phyloP scores from a whole-genome alignment of 2,888 invertebrate species.

The Trilocha varians region DNA sequence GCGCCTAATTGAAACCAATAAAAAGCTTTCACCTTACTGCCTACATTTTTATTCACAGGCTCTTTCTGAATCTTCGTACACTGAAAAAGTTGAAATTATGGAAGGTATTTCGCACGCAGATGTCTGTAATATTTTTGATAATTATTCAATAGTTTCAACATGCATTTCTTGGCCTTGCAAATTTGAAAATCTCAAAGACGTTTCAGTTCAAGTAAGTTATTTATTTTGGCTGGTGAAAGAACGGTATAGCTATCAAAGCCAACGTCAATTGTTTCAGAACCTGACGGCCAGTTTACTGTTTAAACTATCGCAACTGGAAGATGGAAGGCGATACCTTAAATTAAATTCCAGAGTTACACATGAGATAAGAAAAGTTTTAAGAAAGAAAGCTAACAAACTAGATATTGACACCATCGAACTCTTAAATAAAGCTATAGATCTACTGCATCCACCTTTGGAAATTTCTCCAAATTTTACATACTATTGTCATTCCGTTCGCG shows the following conservation, averaged over 20 bases:
- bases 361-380: conserved; percentile 47
- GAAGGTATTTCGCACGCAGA: conserved; percentile 51
- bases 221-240: neutral
- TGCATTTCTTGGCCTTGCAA: conserved; percentile 50
- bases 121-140: conserved; percentile 54
- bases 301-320: conserved; percentile 45
- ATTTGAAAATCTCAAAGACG: conserved; percentile 31
- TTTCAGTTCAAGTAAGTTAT: conserved; percentile 33
- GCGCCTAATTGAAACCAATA: no score
- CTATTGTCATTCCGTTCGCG: conserved; percentile 38
- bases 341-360: conserved; percentile 49
- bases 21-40: no score
- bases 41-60: conserved; percentile 28
- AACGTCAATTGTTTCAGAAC: conserved; percentile 38
- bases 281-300: conserved; percentile 38
- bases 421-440: conserved; percentile 35
- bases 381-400: conserved; percentile 31
- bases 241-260: neutral
- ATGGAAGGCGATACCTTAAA: conserved; percentile 53
- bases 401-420: conserved; percentile 31
- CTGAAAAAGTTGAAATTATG: conserved; percentile 46
- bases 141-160: conserved; percentile 35
- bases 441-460: conserved; percentile 32
- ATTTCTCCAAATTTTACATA: conserved; percentile 29
- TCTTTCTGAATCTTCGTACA: conserved; percentile 27